Base-by-base conservation (phyloP, 2,888 invertebrate genomes). In the Perithous albicinctus region DNA sequence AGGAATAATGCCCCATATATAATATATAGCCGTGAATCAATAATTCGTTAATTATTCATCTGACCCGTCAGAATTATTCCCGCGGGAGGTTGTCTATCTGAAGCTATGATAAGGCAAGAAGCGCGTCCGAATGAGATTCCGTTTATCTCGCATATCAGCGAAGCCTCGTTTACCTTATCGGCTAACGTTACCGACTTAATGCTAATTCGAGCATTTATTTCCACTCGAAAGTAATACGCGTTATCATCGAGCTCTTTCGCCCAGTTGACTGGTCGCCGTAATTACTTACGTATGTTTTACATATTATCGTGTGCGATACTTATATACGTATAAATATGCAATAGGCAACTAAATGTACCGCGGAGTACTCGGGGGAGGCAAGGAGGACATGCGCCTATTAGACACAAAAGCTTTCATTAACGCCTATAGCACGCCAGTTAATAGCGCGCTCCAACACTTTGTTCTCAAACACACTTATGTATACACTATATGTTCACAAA, bases 141-240 rank as follows among this genome's bases (percentile, higher is more conserved):
- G 85, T 86, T n/a, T 91, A 90, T 91, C 90, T 85, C 81, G 66
- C 63, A 43, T 82, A 82, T 75, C 84, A 32, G 70, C 78, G 73
- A 85, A 85, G 82, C 87, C 87, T 86, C 88, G 87, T 88, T 91
- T 88, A 86, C 87, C 88, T 90, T 91, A 89, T 91, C 91, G 80
- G 83, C 54, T 74, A n/a, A 84, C 61, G 69, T 67, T 81, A 78
- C 86, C 59, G 85, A 86, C 88, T 88, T 87, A 88, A 90, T 89
- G 88, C 87, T 90, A 89, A 90, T 90, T 88, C 86, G 86, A 87
- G 88, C 89, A 90, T 89, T 90, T 88, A 88, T 89, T 90, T 86
- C 83, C 84, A 83, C 84, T 80, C 84, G 83, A 86, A 83, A 85
- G 87, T 87, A 89, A 85, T 82, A 84, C 85, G 78, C 79, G 79